Evolutionary conservation across 2,113 vertebrate genomes (phyloP), one percentile per base, ranked within the genome.

Genomic region (Saguinus imperator): DNA sequence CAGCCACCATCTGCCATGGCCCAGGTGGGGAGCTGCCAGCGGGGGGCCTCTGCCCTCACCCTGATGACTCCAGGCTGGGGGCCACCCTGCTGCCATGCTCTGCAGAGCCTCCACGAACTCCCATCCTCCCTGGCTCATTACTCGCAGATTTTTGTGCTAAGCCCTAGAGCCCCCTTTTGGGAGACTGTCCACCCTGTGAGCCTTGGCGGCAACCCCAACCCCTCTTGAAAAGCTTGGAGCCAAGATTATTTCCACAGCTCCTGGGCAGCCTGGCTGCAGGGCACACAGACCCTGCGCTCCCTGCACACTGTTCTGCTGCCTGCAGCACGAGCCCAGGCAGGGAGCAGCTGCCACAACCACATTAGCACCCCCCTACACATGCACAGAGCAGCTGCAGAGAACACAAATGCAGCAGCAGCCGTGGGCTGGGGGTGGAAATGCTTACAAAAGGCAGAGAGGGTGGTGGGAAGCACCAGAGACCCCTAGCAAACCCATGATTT

Each of bases 21-120:
- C 73, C 73, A 27, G 73, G 73, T 43, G 8, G 25, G 73, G 73
- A 76, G 13, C 73, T 17, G 73, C 40, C 43, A 6, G 25, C 40
- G 17, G 5, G 1, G 73, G 25, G 73, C 40, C 0, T 0, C 13
- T 7, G 1, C 23, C 73, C 40, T 43, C 6, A 2, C 37, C 37
- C 37, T 43, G 72, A 10, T 23, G 23, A 27, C 72, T 35, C 64
- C 72, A 25, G 11, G 70, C 40, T n/a, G 7, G 7, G 8, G 16
- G 68, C 68, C 8, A 1, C 27, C 29, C 61, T 64, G 27, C 11
- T 64, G 25, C 11, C 12, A 1, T 29, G 61, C 27, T 29, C 61
- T 64, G 61, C 73, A 16, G 43, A 45, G 73, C 70, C 70, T 25
- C 73, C 3, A 16, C 0, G 1, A 68, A 17, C 64, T 32, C 14